A percentile compares a stretch with the other conserved stretches of the same genome.
phyloP scores from a whole-genome alignment of 2,888 invertebrate genomes.

The Pristionchus exspectatus region DNA sequence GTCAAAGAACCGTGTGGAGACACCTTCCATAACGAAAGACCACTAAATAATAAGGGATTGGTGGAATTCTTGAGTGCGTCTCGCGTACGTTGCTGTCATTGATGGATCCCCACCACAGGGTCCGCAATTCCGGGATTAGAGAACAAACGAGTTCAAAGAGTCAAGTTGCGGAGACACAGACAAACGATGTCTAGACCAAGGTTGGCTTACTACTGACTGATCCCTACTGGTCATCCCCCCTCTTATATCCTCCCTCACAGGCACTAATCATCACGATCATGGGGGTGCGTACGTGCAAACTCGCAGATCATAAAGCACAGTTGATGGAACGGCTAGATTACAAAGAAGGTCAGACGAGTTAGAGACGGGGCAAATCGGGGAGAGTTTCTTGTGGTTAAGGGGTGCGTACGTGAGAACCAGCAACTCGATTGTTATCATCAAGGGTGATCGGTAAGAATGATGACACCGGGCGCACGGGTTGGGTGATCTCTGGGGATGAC shows the following conservation, averaged over 20 bases:
- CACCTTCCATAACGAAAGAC: too few species aligned
- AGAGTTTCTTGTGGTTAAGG: neutral
- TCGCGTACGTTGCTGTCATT: too few species aligned
- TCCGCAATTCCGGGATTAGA: too few species aligned
- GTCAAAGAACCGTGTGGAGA: too few species aligned
- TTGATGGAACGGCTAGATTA: neutral
- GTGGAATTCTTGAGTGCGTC: too few species aligned
- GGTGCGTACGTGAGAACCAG: slow-evolving; percentile 17
- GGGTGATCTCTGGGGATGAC: slow-evolving; percentile 9
- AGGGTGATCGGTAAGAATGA: slow-evolving; percentile 15
- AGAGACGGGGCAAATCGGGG: neutral
- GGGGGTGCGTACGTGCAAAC: slow-evolving; percentile 12
- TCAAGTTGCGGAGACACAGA: neutral
- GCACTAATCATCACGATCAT: neutral
- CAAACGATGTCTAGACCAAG: neutral
- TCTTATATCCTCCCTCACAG: neutral
- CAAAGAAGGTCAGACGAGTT: neutral
- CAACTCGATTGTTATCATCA: neutral
- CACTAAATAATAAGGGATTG: too few species aligned
- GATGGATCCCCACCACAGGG: too few species aligned
- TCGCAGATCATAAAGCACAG: slow-evolving; percentile 39
- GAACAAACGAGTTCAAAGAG: too few species aligned
- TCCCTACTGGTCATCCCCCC: neutral
- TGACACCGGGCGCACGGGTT: neutral
- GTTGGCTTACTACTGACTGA: neutral